Percentiles rank a stretch among this genome's conserved stretches.
These are phyloP conservation scores for Nephila pilipes DNA, from an alignment of 1,140 invertebrate genomes.

Conservation along the genomic window DNA sequence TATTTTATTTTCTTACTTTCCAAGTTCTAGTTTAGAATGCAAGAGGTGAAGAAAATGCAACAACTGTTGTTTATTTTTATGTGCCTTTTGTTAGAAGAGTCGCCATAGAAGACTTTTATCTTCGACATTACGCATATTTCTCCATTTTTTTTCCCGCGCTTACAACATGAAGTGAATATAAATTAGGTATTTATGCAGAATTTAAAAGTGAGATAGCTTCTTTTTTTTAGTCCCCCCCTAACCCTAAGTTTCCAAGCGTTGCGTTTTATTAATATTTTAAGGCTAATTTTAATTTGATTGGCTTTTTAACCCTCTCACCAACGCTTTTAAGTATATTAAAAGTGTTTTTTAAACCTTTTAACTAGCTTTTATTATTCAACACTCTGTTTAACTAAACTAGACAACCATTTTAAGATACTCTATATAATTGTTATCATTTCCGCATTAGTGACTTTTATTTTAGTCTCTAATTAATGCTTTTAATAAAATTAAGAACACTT, in stretches of 20 bases:
- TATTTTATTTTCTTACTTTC: conserved; percentile 5
- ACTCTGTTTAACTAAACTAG: too few species aligned
- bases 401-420: too few species aligned
- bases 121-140: conserved; percentile 60
- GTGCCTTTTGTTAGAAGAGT: conserved; percentile 18
- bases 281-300: not conserved
- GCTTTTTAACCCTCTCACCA: not conserved
- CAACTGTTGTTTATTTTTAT: conserved; percentile 67
- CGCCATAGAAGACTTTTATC: conserved; percentile 48
- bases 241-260: too few species aligned
- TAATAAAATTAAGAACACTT: too few species aligned
- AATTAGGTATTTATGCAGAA: conserved; percentile 57
- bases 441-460: too few species aligned
- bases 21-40: not conserved
- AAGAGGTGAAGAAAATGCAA: conserved; percentile 39
- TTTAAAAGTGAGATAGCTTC: not conserved
- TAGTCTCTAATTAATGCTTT: too few species aligned
- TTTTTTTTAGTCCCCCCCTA: too few species aligned
- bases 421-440: too few species aligned
- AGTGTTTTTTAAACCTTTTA: not conserved
- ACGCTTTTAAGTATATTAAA: not conserved
- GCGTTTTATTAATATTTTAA: conserved; percentile 16
- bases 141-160: not conserved
- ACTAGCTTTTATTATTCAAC: too few species aligned
- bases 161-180: conserved; percentile 53